Percentiles rank a stretch among this genome's conserved stretches.
These are phyloP conservation scores for Meles meles DNA, from an alignment of 2,113 vertebrate genomes.

Conservation along the genomic window DNA sequence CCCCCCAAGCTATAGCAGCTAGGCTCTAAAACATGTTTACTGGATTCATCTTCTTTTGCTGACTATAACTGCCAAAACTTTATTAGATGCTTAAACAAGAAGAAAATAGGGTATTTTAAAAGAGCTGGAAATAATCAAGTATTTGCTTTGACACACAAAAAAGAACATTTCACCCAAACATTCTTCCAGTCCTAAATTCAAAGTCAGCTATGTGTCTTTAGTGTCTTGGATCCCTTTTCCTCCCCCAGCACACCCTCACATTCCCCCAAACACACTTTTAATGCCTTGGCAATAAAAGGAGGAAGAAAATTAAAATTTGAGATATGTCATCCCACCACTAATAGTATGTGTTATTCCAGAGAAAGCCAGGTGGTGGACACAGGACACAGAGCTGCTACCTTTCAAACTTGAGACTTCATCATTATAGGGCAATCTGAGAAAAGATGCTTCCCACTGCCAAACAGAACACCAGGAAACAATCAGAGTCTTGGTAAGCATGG, in stretches of 20 bases:
- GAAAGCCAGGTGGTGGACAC: conserved; percentile 9
- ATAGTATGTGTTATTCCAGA: conserved; percentile 44
- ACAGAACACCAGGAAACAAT: conserved; percentile 40
- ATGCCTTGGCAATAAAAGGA: conserved; percentile 15
- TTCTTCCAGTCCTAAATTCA: background rate
- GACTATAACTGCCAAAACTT: background rate
- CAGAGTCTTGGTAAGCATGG: background rate
- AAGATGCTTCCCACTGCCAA: conserved; percentile 16
- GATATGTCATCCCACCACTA: conserved; percentile 29
- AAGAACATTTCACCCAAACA: background rate
- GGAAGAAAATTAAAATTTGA: conserved; percentile 42
- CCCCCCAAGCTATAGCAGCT: background rate
- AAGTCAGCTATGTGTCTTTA: background rate
- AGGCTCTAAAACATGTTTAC: background rate
- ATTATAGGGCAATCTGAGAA: background rate
- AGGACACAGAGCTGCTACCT: background rate
- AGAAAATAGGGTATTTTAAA: background rate
- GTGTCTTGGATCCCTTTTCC: background rate
- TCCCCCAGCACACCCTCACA: background rate
- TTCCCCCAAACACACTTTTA: background rate
- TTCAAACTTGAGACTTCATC: conserved; percentile 49
- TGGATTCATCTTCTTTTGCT: background rate
- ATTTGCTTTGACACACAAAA: background rate
- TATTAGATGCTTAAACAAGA: background rate
- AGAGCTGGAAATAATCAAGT: conserved; percentile 16